Evolutionary conservation across 2,797 vertebrate species (phyloP).

Genomic region (Nyctalus aviator): DNA sequence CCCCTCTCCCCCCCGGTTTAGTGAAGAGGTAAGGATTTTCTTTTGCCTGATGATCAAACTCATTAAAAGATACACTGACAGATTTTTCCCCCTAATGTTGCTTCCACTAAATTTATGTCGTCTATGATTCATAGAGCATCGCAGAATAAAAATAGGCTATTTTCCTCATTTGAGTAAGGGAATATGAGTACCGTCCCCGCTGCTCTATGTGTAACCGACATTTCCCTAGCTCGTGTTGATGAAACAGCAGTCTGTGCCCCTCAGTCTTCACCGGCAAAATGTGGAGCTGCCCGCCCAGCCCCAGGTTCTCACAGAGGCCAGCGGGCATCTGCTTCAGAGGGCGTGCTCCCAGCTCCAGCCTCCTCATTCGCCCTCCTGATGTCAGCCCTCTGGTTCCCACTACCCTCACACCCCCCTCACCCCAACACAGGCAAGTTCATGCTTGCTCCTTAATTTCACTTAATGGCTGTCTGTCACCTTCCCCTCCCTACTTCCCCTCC

Average conservation of each 20-base stretch:
- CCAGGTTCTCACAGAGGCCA: background rate
- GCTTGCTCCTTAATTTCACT: background rate
- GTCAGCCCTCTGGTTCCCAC: background rate
- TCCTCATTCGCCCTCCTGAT: background rate
- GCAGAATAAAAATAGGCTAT: constrained; percentile 36
- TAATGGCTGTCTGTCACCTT: background rate
- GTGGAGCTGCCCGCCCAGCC: background rate
- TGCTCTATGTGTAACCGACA: background rate
- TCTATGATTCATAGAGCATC: constrained; percentile 55
- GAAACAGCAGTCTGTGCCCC: background rate
- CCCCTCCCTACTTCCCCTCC: background rate
- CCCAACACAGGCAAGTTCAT: background rate
- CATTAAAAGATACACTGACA: constrained; percentile 51
- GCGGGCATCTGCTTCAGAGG: background rate
- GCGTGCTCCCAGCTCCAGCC: background rate
- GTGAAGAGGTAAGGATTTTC: constrained; percentile 33
- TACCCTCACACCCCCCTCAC: background rate
- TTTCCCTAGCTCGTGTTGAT: background rate
- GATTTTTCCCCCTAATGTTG: constrained; percentile 14
- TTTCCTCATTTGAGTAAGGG: constrained; percentile 16
- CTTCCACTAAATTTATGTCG: constrained; percentile 50
- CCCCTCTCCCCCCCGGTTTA: background rate
- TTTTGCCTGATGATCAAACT: constrained; percentile 50
- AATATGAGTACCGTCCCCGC: background rate
- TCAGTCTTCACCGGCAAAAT: constrained; percentile 3